Conservation (phyloP, 2,797 vertebrate species). For the Antrozous pallidus region DNA sequence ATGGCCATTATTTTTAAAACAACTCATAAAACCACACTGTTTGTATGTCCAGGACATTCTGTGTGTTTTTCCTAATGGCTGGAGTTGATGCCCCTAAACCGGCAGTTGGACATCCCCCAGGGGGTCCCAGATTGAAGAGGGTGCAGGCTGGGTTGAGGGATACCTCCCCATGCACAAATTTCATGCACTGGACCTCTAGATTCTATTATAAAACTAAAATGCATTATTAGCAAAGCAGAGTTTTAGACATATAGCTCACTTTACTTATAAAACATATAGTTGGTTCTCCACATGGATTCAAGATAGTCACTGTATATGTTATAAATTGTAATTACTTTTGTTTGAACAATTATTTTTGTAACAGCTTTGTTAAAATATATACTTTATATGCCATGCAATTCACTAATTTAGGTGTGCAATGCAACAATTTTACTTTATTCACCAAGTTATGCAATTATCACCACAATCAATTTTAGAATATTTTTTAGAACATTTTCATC, state of each 20-base stretch:
- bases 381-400: neutral
- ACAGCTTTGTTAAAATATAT: neutral
- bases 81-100: no score
- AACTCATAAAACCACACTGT: no score
- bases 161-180: no score
- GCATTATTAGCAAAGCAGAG: neutral
- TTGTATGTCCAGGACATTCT: no score
- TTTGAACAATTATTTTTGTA: neutral
- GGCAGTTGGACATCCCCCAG: no score
- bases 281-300: neutral
- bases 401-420: neutral
- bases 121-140: no score
- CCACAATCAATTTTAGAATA: neutral
- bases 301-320: neutral
- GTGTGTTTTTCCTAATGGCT: no score
- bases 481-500: neutral
- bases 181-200: no score
- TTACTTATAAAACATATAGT: neutral
- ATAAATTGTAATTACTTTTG: neutral
- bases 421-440: neutral
- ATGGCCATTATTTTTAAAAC: no score
- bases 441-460: neutral
- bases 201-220: neutral
- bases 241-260: neutral
- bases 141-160: no score